Evolutionary conservation across 1,140 invertebrate genomes (phyloP).

Genomic region (Heliconius congener): DNA sequence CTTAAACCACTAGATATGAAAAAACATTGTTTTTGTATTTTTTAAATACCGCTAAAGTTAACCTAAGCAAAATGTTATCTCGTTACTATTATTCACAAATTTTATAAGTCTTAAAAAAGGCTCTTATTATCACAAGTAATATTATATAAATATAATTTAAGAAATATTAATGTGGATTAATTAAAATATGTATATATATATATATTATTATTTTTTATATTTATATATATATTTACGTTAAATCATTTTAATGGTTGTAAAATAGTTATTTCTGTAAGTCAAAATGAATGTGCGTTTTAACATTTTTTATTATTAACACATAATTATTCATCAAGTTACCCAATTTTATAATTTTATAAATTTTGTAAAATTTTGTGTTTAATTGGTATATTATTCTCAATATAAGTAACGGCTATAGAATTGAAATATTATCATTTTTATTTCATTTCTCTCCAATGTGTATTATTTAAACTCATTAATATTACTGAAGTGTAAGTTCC

Average conservation of each 20-base stretch:
- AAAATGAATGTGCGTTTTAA: neutral
- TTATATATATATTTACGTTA: neutral
- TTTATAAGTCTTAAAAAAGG: conserved; percentile 1
- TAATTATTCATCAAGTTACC: neutral
- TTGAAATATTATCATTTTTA: neutral
- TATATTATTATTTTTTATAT: neutral
- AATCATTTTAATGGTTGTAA: conserved; percentile 4
- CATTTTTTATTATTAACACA: neutral
- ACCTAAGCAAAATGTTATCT: neutral
- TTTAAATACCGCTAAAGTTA: neutral
- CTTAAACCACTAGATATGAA: neutral
- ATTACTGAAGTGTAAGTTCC: neutral
- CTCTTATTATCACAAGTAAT: neutral
- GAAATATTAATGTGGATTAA: neutral
- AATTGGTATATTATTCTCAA: neutral
- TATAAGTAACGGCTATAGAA: neutral
- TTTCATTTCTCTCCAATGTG: neutral
- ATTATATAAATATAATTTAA: neutral
- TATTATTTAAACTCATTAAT: neutral
- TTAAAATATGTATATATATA: neutral
- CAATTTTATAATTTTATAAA: too few relatives aligned
- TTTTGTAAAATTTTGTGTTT: too few relatives aligned
- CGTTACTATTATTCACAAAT: neutral
- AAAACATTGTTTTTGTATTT: neutral
- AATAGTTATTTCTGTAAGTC: neutral